Percentiles rank a stretch among this genome's conserved stretches.
These are phyloP conservation scores for Trissolcus japonicus DNA, from an alignment of 2,888 invertebrate genomes.

Conservation along the genomic window DNA sequence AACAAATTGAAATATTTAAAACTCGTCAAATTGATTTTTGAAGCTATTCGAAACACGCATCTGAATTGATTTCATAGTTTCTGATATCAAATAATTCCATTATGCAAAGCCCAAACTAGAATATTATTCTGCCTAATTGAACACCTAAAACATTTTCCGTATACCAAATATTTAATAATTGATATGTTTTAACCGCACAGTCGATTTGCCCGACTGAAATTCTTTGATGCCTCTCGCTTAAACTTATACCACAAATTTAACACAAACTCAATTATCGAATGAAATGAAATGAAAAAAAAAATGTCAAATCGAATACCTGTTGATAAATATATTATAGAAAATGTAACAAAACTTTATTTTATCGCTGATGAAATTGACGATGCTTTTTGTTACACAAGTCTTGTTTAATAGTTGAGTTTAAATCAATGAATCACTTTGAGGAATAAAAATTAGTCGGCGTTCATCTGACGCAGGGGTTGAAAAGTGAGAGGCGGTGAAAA, in stretches of 20 bases:
- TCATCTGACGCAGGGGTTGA: conserved; percentile 22
- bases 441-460: conserved; percentile 33
- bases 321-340: no score
- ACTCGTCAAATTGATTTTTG: conserved; percentile 27
- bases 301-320: no score
- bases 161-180: conserved; percentile 3
- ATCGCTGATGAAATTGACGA: background rate
- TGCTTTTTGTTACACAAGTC: background rate
- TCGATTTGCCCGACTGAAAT: background rate
- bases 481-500: conserved; percentile 28
- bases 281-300: no score
- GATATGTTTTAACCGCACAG: conserved; percentile 12
- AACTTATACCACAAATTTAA: no score
- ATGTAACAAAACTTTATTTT: no score
- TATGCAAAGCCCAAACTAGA: conserved; percentile 9
- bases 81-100: conserved; percentile 38
- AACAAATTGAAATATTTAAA: conserved; percentile 39
- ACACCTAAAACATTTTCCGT: background rate
- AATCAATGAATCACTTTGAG: conserved; percentile 4
- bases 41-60: conserved; percentile 20
- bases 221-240: no score
- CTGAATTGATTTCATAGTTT: background rate
- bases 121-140: conserved; percentile 23
- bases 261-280: no score
- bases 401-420: background rate